These are phyloP conservation scores for Panulirus ornatus DNA, from an alignment of 1,140 invertebrate species.

Conservation along the genomic window DNA sequence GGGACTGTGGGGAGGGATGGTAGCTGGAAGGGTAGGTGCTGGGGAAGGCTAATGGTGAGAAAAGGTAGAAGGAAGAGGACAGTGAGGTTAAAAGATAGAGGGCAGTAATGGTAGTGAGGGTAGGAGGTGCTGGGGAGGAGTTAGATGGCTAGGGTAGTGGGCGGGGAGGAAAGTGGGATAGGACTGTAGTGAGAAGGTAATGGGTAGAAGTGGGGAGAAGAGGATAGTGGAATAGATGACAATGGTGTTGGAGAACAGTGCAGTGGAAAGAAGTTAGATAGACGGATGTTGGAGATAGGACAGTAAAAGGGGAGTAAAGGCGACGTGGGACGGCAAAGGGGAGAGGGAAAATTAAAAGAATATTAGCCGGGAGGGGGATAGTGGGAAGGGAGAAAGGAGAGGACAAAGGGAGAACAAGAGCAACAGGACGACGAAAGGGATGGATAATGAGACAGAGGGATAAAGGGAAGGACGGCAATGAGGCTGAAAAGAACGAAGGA, in stretches of 20 bases:
- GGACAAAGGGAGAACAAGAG: neutral
- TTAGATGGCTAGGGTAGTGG: neutral
- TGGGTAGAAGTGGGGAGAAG: neutral
- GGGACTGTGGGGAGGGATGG: too few relatives aligned
- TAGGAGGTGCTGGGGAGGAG: neutral
- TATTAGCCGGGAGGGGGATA: neutral
- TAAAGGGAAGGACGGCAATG: neutral
- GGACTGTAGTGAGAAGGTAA: neutral
- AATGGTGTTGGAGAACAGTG: neutral
- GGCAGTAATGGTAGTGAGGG: neutral
- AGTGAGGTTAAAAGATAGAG: neutral
- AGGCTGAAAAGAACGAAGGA: neutral
- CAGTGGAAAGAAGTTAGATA: slow-evolving; percentile 1
- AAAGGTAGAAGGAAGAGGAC: neutral
- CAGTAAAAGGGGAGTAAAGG: neutral
- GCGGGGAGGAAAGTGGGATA: neutral
- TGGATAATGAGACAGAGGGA: neutral
- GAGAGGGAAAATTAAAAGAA: neutral
- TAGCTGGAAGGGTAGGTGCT: too few relatives aligned
- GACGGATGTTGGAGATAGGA: neutral
- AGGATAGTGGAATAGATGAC: neutral
- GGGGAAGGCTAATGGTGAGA: neutral
- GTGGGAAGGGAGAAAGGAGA: neutral
- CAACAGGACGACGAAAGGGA: neutral
- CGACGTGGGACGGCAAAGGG: too few relatives aligned